Evolutionary conservation across 2,888 invertebrate genomes (phyloP).

Genomic region (Eristalis arbustorum): DNA sequence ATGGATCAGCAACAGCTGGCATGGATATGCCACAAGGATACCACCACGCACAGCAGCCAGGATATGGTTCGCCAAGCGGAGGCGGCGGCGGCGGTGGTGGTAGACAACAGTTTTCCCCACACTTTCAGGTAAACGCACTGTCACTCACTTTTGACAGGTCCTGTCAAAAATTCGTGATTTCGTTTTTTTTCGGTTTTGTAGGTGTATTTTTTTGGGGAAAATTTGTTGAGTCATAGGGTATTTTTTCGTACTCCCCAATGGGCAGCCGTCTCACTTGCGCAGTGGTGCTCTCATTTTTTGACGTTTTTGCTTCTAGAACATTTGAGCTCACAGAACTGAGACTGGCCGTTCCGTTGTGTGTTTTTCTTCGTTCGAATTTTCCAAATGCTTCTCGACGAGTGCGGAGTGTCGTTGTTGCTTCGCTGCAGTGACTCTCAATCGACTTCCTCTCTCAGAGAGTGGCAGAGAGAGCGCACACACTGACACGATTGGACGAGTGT

Average conservation of each 20-base stretch:
- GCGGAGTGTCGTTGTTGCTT: neutral
- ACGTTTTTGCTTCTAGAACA: slow-evolving; percentile 33
- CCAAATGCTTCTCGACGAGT: slow-evolving; percentile 43
- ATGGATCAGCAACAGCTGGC: slow-evolving; percentile 61
- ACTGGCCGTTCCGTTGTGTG: neutral
- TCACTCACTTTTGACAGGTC: neutral
- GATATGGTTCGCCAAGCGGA: slow-evolving; percentile 55
- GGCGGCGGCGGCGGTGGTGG: slow-evolving; percentile 17
- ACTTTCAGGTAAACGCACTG: slow-evolving; percentile 68
- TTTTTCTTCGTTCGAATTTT: slow-evolving; percentile 48
- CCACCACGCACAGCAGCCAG: slow-evolving; percentile 41
- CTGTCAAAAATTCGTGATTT: neutral
- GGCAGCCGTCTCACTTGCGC: neutral
- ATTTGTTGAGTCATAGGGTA: neutral
- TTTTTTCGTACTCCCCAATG: neutral
- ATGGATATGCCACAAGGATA: slow-evolving; percentile 65
- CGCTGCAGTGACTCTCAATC: slow-evolving; percentile 30
- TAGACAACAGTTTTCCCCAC: slow-evolving; percentile 71
- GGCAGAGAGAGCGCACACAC: neutral
- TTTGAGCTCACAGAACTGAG: slow-evolving; percentile 12
- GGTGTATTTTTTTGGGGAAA: neutral
- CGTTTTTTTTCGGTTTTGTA: neutral
- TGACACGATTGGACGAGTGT: neutral
- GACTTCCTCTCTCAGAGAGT: too few species aligned
- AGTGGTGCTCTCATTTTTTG: neutral